These are phyloP conservation scores for Phataginus tricuspis DNA, from an alignment of 2,797 vertebrate genomes.

Conservation along the genomic window DNA sequence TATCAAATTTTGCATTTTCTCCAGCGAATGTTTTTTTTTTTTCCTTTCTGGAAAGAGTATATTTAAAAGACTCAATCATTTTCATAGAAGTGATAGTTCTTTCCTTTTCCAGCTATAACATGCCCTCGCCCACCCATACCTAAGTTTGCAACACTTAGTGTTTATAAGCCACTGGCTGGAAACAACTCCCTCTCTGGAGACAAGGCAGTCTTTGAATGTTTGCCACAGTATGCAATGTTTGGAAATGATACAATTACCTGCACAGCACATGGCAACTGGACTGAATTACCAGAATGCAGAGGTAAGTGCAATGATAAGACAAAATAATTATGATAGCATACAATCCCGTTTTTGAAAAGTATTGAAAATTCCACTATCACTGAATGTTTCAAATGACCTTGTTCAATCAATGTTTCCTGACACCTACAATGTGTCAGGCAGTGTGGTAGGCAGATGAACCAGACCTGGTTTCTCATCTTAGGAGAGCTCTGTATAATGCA, in stretches of 20 bases:
- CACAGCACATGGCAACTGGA: constrained; percentile 87
- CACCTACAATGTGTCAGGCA: neutral
- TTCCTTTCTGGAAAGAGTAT: neutral
- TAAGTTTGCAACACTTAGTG: constrained; percentile 85
- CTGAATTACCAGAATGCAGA: constrained; percentile 89
- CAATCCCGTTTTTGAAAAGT: neutral
- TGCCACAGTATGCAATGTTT: constrained; percentile 87
- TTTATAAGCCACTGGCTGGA: constrained; percentile 72
- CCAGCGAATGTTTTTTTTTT: neutral
- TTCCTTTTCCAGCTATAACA: constrained; percentile 86
- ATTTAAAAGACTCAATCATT: neutral
- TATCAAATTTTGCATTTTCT: constrained; percentile 38
- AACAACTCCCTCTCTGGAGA: constrained; percentile 81
- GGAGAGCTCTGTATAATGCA: neutral
- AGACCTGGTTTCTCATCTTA: neutral
- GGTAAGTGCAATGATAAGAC: constrained; percentile 81
- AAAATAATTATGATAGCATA: neutral
- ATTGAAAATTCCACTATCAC: neutral
- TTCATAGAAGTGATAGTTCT: constrained; percentile 9
- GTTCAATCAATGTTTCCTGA: neutral
- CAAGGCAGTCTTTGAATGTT: constrained; percentile 88
- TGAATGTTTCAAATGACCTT: neutral
- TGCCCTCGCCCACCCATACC: constrained; percentile 88
- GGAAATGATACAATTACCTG: constrained; percentile 90
- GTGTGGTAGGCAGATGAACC: neutral